A percentile compares a stretch with the other conserved stretches of the same genome.
These are phyloP conservation scores for Apis florea DNA, from an alignment of 1,140 invertebrate species.

Conservation along the genomic window DNA sequence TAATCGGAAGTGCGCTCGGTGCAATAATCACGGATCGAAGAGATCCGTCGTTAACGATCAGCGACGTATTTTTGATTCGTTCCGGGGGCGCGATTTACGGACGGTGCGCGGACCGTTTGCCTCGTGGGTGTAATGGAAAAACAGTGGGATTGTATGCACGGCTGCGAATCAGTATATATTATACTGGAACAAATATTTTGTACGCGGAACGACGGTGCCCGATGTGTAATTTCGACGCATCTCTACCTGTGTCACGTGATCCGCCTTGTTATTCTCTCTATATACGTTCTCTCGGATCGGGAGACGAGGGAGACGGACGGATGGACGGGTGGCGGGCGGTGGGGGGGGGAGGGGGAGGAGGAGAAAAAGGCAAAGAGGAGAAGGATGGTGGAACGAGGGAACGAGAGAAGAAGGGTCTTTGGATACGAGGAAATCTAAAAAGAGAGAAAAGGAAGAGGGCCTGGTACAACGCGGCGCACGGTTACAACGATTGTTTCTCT, in stretches of 20 bases:
- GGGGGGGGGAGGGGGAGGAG: too few species aligned
- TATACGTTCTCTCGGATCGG: slow-evolving; percentile 56
- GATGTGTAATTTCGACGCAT: slow-evolving; percentile 59
- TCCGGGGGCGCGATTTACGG: slow-evolving; percentile 25
- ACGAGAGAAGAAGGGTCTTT: slow-evolving; percentile 34
- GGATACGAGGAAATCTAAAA: slow-evolving; percentile 42
- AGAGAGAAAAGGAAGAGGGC: slow-evolving; percentile 41
- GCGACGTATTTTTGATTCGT: slow-evolving; percentile 30
- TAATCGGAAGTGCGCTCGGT: not conserved
- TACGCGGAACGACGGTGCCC: slow-evolving; percentile 50
- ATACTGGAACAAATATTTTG: slow-evolving; percentile 62
- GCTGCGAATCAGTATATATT: slow-evolving; percentile 58
- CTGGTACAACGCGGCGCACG: slow-evolving; percentile 48
- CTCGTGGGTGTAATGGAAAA: slow-evolving; percentile 52
- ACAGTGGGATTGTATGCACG: slow-evolving; percentile 32
- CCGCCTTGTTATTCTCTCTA: slow-evolving; percentile 59
- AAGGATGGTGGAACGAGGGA: not conserved
- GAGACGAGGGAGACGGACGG: slow-evolving; percentile 40
- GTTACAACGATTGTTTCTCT: slow-evolving; percentile 65
- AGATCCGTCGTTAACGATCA: slow-evolving; percentile 7
- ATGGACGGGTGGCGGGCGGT: not conserved
- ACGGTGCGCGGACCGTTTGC: slow-evolving; percentile 18
- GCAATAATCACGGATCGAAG: not conserved
- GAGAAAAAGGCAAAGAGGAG: slow-evolving; percentile 40
- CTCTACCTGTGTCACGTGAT: slow-evolving; percentile 61